These are phyloP conservation scores for Dasyornis broadbenti DNA, from an alignment of 2,113 vertebrate genomes.

Conservation along the genomic window DNA sequence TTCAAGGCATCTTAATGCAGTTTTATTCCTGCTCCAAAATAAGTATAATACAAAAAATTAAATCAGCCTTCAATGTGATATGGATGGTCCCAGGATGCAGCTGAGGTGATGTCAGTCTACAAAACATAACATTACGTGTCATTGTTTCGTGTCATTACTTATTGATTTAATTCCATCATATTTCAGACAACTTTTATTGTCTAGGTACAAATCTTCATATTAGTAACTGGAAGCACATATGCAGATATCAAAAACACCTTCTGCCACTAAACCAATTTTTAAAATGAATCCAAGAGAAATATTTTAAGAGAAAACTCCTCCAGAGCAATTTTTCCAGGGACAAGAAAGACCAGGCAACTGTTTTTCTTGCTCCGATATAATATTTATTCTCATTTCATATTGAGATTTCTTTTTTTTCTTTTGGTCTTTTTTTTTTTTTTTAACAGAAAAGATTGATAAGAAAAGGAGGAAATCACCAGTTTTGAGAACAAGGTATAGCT, in stretches of 20 bases:
- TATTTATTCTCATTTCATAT: neutral
- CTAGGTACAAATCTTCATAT: neutral
- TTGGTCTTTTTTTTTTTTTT: neutral
- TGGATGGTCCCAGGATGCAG: neutral
- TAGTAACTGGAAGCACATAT: neutral
- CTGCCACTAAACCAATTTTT: neutral
- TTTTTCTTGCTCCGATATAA: neutral
- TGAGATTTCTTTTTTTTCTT: neutral
- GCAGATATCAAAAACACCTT: conserved; percentile 4
- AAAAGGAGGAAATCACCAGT: neutral
- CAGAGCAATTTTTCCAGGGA: neutral
- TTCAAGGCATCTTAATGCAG: neutral
- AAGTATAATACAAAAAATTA: neutral
- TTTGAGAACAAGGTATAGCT: neutral
- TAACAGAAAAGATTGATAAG: neutral
- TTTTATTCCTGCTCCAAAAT: neutral
- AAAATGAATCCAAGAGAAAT: conserved; percentile 5
- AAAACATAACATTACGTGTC: neutral
- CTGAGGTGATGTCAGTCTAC: conserved; percentile 16
- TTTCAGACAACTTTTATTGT: conserved; percentile 36
- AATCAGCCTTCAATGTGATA: neutral
- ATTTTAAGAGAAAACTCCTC: neutral
- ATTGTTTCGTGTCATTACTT: neutral
- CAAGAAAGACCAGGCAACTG: neutral
- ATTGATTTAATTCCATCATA: conserved; percentile 41